Evolutionary conservation across 1,140 invertebrate genomes (phyloP), one percentile per base, ranked within the genome.

Genomic region (Araneus ventricosus): DNA sequence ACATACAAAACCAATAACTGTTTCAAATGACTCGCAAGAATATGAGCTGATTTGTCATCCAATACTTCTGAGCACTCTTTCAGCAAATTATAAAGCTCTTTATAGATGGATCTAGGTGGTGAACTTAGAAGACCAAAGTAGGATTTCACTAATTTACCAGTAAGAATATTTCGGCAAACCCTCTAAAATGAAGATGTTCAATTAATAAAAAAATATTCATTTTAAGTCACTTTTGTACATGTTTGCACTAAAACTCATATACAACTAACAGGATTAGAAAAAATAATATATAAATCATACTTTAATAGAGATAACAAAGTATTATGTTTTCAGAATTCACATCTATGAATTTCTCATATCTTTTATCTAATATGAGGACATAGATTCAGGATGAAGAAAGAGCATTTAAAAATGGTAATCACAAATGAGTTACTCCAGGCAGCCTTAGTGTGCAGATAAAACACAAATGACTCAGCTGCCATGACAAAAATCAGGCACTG

Each of bases 81-180:
- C 37, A 93, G 27, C 10, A 93, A 67, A 52, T 41, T 22, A 67
- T 59, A 39, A 39, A 93, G 87, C 59, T 91, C 88, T 79, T 57
- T 86, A 37, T 52, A 37, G 17, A 93, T 22, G 45, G 41, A 14
- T 4, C 52, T 30, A 2, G 93, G 93, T 20, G 93, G 89, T 37
- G 80, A 88, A 59, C 93, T 88, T 8, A 93, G 59, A 6, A 93
- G 87, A 10, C 93, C 93, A 88, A 91, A 91, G 59, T 79, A 87
- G 6, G 79, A 75, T 37, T 86, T 52, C 84, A 90, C 41, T 5
- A 87, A 24, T 45, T 96, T 96, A 0, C 96, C 96, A 41, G 97
- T 95, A 94, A 97, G 97, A 84, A 97, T 96, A 94, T 96, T 97
- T 93, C 97, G 96, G 94, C 97, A 97, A 30, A 97, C 95, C 27